Conservation (phyloP, 2,113 vertebrate genomes). For the Myodes glareolus region DNA sequence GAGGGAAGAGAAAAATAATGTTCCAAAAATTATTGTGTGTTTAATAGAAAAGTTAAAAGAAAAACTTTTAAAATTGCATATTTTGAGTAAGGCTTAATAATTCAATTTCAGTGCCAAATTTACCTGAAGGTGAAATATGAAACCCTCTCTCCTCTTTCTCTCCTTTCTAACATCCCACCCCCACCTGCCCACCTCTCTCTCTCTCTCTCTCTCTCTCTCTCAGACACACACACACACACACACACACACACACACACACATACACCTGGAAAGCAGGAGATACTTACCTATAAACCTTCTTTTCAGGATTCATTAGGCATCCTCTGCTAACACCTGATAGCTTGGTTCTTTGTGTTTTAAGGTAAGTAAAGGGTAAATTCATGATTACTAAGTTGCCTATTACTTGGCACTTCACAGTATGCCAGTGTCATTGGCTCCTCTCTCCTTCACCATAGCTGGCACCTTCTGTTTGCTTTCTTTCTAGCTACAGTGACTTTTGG, state of each 20-base stretch:
- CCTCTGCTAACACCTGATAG: not conserved
- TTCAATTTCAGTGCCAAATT: not conserved
- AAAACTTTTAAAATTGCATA: not conserved
- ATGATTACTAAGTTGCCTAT: not conserved
- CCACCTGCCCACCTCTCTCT: no score
- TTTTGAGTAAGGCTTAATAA: not conserved
- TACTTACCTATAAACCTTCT: not conserved
- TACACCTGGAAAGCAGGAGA: not conserved
- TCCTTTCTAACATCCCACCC: not conserved
- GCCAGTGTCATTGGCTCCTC: not conserved
- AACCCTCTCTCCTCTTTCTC: not conserved
- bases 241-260: no score
- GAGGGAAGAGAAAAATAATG: not conserved
- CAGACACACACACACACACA: no score
- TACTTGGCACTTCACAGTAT: not conserved
- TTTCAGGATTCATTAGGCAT: not conserved
- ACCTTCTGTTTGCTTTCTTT: not conserved
- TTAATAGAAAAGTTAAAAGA: not conserved
- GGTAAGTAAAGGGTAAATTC: not conserved
- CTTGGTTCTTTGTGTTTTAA: not conserved
- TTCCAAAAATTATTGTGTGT: not conserved
- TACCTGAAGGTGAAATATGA: not conserved
- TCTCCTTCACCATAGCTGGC: not conserved
- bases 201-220: not conserved
- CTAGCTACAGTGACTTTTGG: not conserved